Percentiles rank a stretch among this genome's conserved stretches.
phyloP scores from a whole-genome alignment of 2,888 invertebrate genomes.

The Neria commutata region DNA sequence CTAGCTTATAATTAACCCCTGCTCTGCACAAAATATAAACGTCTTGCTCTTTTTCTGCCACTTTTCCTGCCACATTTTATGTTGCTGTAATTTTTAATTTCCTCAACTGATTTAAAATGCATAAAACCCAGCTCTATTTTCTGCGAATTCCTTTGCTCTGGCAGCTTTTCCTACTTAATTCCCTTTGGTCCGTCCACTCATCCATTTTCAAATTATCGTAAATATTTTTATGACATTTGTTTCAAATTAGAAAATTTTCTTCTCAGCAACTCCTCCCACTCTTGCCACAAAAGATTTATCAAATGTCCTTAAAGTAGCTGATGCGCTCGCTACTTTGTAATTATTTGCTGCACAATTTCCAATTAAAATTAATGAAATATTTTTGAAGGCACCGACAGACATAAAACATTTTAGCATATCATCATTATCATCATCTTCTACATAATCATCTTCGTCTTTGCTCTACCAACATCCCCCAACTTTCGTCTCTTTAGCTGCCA shows the following conservation, averaged over 20 bases:
- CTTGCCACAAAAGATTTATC: background rate
- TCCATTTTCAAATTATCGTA: constrained; percentile 38
- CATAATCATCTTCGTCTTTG: background rate
- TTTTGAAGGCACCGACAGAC: constrained; percentile 40
- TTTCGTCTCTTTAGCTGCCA: background rate
- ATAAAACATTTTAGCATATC: constrained; percentile 47
- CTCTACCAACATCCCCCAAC: background rate
- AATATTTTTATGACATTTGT: constrained; percentile 54
- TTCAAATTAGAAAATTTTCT: constrained; percentile 47
- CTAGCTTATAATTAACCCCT: background rate
- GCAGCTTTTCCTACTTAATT: background rate
- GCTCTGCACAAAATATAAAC: constrained; percentile 14
- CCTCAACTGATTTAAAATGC: constrained; percentile 34
- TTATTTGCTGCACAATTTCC: constrained; percentile 56
- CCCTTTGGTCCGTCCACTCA: background rate
- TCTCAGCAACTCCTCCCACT: background rate
- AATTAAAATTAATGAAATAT: constrained; percentile 62
- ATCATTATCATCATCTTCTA: constrained; percentile 1
- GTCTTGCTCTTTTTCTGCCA: constrained; percentile 1
- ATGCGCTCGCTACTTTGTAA: constrained; percentile 39
- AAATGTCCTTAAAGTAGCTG: background rate
- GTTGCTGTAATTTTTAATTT: constrained; percentile 18
- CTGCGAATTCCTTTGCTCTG: background rate
- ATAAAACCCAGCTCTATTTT: too few relatives aligned
- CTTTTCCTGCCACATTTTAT: background rate